phyloP scores from a whole-genome alignment of 1,140 invertebrate species.

The Euwallacea similis region DNA sequence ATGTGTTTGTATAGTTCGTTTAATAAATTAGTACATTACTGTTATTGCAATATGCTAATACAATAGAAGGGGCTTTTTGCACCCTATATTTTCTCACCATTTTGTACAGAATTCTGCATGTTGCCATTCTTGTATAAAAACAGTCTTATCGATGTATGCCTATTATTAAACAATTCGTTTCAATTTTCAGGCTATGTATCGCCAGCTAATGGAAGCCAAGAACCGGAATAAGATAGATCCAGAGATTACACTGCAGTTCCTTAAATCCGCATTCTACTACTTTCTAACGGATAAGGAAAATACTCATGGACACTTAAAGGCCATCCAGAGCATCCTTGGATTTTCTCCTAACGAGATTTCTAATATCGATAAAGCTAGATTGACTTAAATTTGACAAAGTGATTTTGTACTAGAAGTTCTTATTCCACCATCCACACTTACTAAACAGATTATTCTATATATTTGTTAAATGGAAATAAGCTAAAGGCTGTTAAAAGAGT shows the following conservation, averaged over 20 bases:
- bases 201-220: slow-evolving; percentile 74
- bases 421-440: too few species aligned
- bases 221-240: slow-evolving; percentile 72
- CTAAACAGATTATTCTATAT: too few species aligned
- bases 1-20: background rate
- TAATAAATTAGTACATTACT: too few species aligned
- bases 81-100: too few species aligned
- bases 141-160: too few species aligned
- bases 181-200: slow-evolving; percentile 75
- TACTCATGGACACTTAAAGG: slow-evolving; percentile 77
- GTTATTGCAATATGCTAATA: too few species aligned
- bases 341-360: slow-evolving; percentile 74
- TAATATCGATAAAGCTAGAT: slow-evolving; percentile 69
- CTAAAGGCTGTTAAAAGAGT: too few species aligned
- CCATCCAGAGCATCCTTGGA: slow-evolving; percentile 83
- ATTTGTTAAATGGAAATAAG: too few species aligned
- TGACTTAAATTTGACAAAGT: slow-evolving; percentile 26
- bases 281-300: slow-evolving; percentile 86
- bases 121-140: too few species aligned
- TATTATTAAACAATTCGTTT: background rate
- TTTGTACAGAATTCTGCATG: too few species aligned
- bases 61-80: too few species aligned
- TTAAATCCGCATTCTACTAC: slow-evolving; percentile 89
- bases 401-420: background rate
- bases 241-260: slow-evolving; percentile 83